Conservation (phyloP, 2,888 invertebrate genomes). For the Archaeoteleia sp. region DNA sequence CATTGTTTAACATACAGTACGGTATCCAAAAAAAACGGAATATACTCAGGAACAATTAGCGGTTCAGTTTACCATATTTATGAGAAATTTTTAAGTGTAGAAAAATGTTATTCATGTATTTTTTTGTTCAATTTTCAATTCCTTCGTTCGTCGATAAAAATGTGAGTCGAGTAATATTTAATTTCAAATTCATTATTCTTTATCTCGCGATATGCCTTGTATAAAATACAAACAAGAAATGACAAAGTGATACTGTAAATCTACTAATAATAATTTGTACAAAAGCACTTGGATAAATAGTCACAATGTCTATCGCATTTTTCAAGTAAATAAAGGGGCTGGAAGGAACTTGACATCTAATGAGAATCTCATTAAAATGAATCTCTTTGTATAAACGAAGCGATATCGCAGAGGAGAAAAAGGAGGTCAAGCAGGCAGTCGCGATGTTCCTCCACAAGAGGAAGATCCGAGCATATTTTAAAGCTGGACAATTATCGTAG, state of each 20-base stretch:
- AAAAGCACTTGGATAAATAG: constrained; percentile 21
- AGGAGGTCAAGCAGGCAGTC: constrained; percentile 51
- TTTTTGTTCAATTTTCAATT: too few relatives aligned
- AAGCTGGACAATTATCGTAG: constrained; percentile 53
- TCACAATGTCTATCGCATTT: constrained; percentile 11
- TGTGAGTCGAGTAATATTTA: not conserved
- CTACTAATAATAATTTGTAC: constrained; percentile 16
- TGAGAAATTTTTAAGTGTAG: not conserved
- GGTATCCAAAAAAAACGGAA: too few relatives aligned
- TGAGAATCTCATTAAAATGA: constrained; percentile 50
- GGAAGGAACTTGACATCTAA: constrained; percentile 23
- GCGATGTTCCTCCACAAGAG: constrained; percentile 33
- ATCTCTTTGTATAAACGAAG: constrained; percentile 47
- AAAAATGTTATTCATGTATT: too few relatives aligned
- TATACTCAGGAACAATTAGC: too few relatives aligned
- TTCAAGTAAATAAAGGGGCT: constrained; percentile 28
- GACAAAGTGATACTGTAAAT: constrained; percentile 22
- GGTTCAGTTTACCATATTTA: not conserved
- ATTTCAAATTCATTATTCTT: not conserved
- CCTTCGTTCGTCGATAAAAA: not conserved
- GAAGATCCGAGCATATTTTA: constrained; percentile 58
- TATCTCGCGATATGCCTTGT: too few relatives aligned
- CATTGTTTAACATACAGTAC: too few relatives aligned
- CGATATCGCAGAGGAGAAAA: constrained; percentile 46
- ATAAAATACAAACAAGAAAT: constrained; percentile 9